Base-by-base conservation (phyloP, 2,888 invertebrate genomes). In the Thalpophila matura region DNA sequence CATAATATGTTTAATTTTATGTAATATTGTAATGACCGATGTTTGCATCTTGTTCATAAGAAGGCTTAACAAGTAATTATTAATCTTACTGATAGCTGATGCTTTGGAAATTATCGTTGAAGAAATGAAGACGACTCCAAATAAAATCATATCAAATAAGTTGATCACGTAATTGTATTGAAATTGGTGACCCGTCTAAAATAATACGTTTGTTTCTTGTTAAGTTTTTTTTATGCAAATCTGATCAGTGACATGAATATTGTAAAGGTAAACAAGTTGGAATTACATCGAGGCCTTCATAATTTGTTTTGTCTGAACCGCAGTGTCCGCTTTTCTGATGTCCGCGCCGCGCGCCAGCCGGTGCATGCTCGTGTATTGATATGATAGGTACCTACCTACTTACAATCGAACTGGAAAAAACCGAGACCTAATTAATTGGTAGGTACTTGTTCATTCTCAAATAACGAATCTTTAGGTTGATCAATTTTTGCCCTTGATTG, bases 381-480 rank as follows among this genome's bases (percentile, higher is more conserved):
- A 69, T 40, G 37, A 50, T 40, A 38, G 43, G 24, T 74, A 76
- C n/a, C n/a, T n/a, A n/a, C n/a, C n/a, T n/a, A n/a, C n/a, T n/a
- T n/a, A n/a, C 67, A 81, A 78, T 77, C 74, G 68, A 77, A 77
- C 79, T 86, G 87, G 89, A 89, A 89, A 89, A 88, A 87, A 85
- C 85, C 87, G 74, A 86, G 83, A 83, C 78, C 80, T 70, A 79
- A 74, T 84, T n/a, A n/a, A 84, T 72, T 72, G 71, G 74, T 76
- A 74, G 67, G 70, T 74, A 77, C 74, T 74, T 61, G 77, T 79
- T 73, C 80, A 80, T 80, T 82, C 83, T 81, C 75, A 81, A 79
- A 81, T 90, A 91, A 88, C 87, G 89, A 89, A 84, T 83, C 81
- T 87, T 79, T 79, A 68, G 70, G 58, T 79, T 86, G 84, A 86